Evolutionary conservation across 2,797 vertebrate genomes (phyloP).

Genomic region (Eupleurogrammus muticus): DNA sequence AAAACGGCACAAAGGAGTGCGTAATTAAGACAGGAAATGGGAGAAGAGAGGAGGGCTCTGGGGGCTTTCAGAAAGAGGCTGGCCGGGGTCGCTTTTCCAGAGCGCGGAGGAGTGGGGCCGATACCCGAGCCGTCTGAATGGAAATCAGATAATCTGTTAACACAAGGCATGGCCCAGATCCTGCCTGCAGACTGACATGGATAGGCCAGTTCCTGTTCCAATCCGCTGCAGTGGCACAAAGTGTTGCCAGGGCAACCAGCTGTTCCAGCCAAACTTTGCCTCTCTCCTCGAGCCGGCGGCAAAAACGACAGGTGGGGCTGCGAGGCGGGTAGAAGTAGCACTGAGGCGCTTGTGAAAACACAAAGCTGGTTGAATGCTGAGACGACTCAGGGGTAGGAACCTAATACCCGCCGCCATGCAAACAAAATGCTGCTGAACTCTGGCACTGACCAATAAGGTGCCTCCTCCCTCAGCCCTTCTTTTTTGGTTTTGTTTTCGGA

Average conservation of each 20-base stretch:
- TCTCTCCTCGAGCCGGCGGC: conserved; percentile 47
- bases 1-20: conserved; percentile 74
- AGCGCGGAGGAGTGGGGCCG: conserved; percentile 72
- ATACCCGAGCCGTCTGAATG: conserved; percentile 82
- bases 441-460: conserved; percentile 13
- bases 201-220: conserved; percentile 82
- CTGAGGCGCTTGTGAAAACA: conserved; percentile 43
- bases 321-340: conserved; percentile 44
- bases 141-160: conserved; percentile 84
- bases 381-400: conserved; percentile 38
- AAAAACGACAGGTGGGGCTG: conserved; percentile 73
- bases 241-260: conserved; percentile 74
- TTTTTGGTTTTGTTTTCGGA: neutral
- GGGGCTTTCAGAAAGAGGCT: conserved; percentile 80
- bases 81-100: conserved; percentile 77
- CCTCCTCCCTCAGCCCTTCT: neutral
- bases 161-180: conserved; percentile 83
- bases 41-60: conserved; percentile 79
- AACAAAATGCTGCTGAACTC: conserved; percentile 37
- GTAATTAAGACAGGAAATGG: conserved; percentile 84
- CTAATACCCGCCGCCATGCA: conserved; percentile 27
- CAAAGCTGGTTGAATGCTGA: conserved; percentile 41
- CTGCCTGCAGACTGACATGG: conserved; percentile 79
- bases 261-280: conserved; percentile 76
- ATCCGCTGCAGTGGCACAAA: conserved; percentile 74